Evolutionary conservation across 2,113 vertebrate species (phyloP), one percentile per base, ranked within the genome.

Genomic region (Tympanuchus pallidicinctus): DNA sequence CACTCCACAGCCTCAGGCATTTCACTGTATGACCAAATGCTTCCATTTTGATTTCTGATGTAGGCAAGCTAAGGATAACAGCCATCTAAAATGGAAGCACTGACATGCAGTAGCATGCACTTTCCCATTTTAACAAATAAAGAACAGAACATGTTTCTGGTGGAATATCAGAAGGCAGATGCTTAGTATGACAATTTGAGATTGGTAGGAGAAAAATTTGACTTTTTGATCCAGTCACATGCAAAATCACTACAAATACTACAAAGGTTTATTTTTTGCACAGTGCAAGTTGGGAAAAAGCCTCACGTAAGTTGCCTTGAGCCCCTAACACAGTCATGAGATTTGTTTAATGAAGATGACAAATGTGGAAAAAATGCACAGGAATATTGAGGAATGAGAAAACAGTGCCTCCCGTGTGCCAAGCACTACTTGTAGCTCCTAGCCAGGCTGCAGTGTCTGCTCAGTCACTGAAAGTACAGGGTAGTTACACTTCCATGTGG

Each of bases 31-130:
- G 61, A 88, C 65, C 48, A 90, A 85, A 74, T 67, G 40, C 45
- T 95, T 94, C 40, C 52, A 96, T 78, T 94, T 67, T 78, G 52
- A 71, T 36, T 65, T 74, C 83, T 57, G 34, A 19, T 27, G 22
- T 14, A 48, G 32, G 42, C 45, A 72, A 78, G 86, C 11, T 63
- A 11, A 85, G 80, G 77, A 52, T 8, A 63, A 50, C 48, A 15
- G 10, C 8, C n/a, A 40, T 25, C 42, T 83, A 71, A 91, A 76
- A 74, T 69, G 69, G 65, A 60, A 70, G 18, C 11, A 54, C 42
- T 32, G 18, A 66, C 28, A 70, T 64, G 16, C 34, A 56, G 19
- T 3, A 50, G 6, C 18, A 34, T 66, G 19, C 5, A 77, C 19
- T 77, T 86, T 66, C 14, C 24, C 3, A 8, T 50, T 57, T 80